phyloP scores from a whole-genome alignment of 2,113 vertebrate species.

The Pongo pygmaeus region DNA sequence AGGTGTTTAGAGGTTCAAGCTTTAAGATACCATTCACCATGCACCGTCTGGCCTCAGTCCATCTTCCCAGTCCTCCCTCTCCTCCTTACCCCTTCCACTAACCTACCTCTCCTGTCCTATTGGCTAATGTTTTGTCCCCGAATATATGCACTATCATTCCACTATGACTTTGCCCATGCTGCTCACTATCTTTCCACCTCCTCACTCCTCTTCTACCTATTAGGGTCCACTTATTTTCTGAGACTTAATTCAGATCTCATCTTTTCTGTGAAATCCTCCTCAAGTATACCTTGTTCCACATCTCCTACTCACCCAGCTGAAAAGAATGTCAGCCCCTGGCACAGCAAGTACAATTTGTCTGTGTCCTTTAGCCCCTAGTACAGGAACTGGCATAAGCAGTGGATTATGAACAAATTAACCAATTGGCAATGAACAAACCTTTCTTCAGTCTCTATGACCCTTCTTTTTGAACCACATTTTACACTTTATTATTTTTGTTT shows the following conservation, averaged over 20 bases:
- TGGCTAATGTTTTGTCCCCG: background rate
- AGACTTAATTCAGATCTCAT: background rate
- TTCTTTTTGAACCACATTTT: background rate
- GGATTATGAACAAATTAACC: background rate
- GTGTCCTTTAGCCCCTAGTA: background rate
- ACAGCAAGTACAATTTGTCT: background rate
- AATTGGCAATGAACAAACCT: background rate
- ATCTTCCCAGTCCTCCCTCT: background rate
- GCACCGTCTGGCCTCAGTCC: background rate
- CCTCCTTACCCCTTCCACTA: accelerated
- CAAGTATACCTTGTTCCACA: no score
- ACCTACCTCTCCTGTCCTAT: background rate
- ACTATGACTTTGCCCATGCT: background rate
- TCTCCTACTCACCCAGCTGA: background rate
- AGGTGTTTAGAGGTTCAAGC: background rate
- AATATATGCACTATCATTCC: background rate
- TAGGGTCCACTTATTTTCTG: background rate
- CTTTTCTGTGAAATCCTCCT: background rate
- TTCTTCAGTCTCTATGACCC: background rate
- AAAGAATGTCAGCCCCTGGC: background rate
- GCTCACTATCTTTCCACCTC: background rate
- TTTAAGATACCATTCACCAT: background rate
- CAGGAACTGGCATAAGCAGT: background rate
- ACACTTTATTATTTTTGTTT: background rate
- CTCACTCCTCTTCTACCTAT: background rate